phyloP scores from a whole-genome alignment of 2,797 vertebrate species.

The Vespertilio murinus region DNA sequence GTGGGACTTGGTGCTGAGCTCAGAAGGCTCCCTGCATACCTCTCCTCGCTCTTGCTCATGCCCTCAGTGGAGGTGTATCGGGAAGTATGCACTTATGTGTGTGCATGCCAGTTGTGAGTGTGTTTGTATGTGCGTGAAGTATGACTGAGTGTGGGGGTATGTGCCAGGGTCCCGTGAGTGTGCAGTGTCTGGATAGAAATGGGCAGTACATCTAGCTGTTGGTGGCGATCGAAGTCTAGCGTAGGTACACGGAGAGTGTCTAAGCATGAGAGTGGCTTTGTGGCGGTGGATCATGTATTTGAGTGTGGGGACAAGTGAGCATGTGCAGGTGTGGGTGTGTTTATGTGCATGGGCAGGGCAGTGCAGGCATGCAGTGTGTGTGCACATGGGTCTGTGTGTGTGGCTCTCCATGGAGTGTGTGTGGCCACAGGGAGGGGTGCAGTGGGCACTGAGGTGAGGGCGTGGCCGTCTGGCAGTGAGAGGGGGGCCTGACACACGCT shows the following conservation, averaged over 20 bases:
- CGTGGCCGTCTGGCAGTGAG: accelerated
- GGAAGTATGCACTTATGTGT: neutral
- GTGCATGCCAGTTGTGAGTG: neutral
- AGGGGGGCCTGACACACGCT: neutral
- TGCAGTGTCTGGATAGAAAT: neutral
- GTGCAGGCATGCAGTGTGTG: neutral
- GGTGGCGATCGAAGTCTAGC: neutral
- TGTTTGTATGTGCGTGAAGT: neutral
- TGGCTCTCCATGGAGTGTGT: neutral
- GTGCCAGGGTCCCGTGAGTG: neutral
- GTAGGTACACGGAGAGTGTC: neutral
- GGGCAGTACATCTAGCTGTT: neutral
- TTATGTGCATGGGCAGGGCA: neutral
- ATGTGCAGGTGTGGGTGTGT: neutral
- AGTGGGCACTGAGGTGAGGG: neutral
- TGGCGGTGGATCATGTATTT: neutral
- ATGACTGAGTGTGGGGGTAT: neutral
- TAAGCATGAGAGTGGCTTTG: neutral
- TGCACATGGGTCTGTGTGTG: neutral
- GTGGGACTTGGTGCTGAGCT: neutral
- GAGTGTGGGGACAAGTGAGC: neutral
- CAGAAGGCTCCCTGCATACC: neutral
- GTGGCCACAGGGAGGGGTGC: accelerated
- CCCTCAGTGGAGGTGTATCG: neutral
- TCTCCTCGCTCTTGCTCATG: accelerated